Conservation (phyloP, 92 coral and sea anemone genomes). For the Ricordea florida region DNA sequence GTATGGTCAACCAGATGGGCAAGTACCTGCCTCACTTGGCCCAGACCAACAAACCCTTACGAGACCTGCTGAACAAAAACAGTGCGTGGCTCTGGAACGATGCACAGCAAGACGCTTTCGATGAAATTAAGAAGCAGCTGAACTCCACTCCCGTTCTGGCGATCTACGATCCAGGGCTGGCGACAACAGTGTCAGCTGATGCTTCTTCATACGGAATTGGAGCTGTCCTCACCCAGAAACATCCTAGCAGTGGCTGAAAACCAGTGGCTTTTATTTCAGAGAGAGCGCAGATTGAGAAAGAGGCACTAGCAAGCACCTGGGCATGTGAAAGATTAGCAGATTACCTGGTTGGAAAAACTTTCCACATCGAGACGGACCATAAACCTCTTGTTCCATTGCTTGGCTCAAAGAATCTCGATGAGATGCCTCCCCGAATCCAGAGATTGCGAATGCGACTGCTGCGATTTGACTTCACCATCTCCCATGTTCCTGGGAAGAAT, state of each 20-base stretch:
- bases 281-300: conserved; percentile 59
- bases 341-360: conserved; percentile 34
- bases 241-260: conserved; percentile 29
- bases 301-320: conserved; percentile 52
- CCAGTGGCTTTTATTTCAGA: conserved; percentile 48
- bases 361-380: conserved; percentile 57
- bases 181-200: conserved; percentile 36
- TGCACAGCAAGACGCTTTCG: conserved; percentile 23
- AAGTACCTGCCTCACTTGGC: conserved; percentile 34
- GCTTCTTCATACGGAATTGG: conserved; percentile 9
- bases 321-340: conserved; percentile 60
- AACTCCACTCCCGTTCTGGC: conserved; percentile 15
- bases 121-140: conserved; percentile 19
- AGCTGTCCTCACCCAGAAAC: conserved; percentile 40
- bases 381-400: conserved; percentile 52
- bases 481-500: conserved; percentile 52
- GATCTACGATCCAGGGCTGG: conserved; percentile 16
- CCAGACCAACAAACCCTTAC: conserved; percentile 25
- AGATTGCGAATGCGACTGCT: conserved; percentile 42
- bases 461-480: conserved; percentile 32
- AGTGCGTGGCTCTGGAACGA: conserved; percentile 39
- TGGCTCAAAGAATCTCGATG: conserved; percentile 41
- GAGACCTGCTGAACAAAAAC: conserved; percentile 33
- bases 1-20: conserved; percentile 49
- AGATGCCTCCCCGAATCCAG: conserved; percentile 46